A percentile compares a stretch with the other conserved stretches of the same genome.
Conservation (phyloP, 2,113 vertebrate species). For the Neodontobutis hainanensis region DNA sequence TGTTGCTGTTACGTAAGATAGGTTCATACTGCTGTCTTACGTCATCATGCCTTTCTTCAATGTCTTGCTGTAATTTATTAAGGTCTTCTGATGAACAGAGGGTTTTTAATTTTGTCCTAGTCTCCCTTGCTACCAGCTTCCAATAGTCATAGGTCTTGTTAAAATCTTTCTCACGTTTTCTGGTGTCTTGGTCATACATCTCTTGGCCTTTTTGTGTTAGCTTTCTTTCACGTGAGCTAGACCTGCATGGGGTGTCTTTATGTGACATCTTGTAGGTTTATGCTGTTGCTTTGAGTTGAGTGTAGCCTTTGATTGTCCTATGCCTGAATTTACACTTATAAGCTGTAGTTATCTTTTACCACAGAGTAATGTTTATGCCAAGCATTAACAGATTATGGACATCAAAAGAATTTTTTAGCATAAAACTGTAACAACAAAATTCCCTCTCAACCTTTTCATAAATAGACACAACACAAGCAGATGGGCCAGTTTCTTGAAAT, state of each 20-base stretch:
- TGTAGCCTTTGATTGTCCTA: not conserved
- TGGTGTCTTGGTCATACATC: slow-evolving; percentile 32
- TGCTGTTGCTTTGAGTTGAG: not conserved
- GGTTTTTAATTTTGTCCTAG: slow-evolving; percentile 33
- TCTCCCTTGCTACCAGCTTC: slow-evolving; percentile 29
- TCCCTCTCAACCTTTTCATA: too few species aligned
- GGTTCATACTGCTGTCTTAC: slow-evolving; percentile 30
- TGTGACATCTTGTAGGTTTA: not conserved
- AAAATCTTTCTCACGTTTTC: slow-evolving; percentile 33
- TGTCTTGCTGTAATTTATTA: slow-evolving; percentile 19
- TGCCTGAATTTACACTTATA: not conserved
- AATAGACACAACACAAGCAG: too few species aligned
- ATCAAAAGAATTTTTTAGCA: not conserved
- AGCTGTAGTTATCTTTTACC: not conserved
- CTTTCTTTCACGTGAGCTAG: slow-evolving; percentile 23
- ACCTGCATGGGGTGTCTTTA: not conserved
- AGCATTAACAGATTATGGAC: not conserved
- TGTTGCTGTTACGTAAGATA: slow-evolving; percentile 24
- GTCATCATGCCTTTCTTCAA: slow-evolving; percentile 14
- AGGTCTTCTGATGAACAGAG: slow-evolving; percentile 40
- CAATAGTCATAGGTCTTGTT: slow-evolving; percentile 32
- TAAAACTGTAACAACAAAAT: not conserved
- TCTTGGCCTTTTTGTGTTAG: slow-evolving; percentile 35
- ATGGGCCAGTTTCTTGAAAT: too few species aligned
- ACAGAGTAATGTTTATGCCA: not conserved